Percentiles rank a stretch among this genome's conserved stretches.
These are phyloP conservation scores for Ascaphus truei DNA, from an alignment of 2,113 vertebrate genomes.

Conservation along the genomic window DNA sequence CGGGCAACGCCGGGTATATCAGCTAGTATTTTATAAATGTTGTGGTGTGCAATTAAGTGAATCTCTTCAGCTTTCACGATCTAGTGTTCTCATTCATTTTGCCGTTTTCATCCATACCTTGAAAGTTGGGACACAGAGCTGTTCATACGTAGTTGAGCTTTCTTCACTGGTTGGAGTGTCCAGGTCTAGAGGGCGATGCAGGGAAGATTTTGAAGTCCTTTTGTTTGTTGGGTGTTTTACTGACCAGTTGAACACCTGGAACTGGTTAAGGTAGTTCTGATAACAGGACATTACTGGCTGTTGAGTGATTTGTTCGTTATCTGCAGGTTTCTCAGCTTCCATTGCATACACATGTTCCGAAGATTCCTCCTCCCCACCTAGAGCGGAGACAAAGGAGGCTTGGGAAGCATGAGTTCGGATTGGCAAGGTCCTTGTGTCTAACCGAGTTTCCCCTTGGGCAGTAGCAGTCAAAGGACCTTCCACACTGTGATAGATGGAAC, in stretches of 20 bases:
- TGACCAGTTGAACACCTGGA: slow-evolving; percentile 93
- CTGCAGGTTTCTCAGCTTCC: slow-evolving; percentile 75
- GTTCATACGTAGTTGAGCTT: slow-evolving; percentile 83
- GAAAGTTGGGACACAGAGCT: slow-evolving; percentile 86
- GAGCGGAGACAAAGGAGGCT: slow-evolving; percentile 92
- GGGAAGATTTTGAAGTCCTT: slow-evolving; percentile 92
- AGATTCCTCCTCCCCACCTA: slow-evolving; percentile 86
- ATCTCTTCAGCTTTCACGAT: too few relatives aligned
- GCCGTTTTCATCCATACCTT: slow-evolving; percentile 72
- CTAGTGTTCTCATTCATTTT: too few relatives aligned
- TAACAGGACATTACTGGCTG: slow-evolving; percentile 92
- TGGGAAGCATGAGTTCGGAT: slow-evolving; percentile 87
- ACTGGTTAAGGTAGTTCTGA: slow-evolving; percentile 87
- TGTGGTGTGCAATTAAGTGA: too few relatives aligned
- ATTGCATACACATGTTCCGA: slow-evolving; percentile 64
- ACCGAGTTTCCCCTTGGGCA: slow-evolving; percentile 69
- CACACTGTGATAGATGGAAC: slow-evolving; percentile 93
- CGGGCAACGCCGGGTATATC: too few relatives aligned
- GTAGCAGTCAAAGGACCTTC: slow-evolving; percentile 85
- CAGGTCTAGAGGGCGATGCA: slow-evolving; percentile 91
- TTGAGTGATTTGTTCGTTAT: slow-evolving; percentile 77
- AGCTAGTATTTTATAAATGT: too few relatives aligned
- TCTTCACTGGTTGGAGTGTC: slow-evolving; percentile 95
- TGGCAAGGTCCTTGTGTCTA: slow-evolving; percentile 74
- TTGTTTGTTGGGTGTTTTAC: slow-evolving; percentile 93